phyloP scores from a whole-genome alignment of 1,140 invertebrate genomes.

The Temnothorax nylanderi region DNA sequence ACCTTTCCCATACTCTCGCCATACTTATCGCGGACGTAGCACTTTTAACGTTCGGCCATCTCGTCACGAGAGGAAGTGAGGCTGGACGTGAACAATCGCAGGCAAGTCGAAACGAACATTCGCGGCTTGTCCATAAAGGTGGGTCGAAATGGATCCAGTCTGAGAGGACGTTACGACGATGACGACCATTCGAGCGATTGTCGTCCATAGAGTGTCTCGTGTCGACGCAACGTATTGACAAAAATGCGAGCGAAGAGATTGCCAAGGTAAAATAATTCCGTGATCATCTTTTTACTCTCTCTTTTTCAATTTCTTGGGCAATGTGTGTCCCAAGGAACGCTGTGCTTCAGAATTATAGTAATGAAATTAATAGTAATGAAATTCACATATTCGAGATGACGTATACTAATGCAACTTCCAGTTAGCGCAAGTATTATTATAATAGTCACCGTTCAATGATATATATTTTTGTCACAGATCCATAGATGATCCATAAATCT shows the following conservation, averaged over 20 bases:
- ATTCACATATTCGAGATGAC: neutral
- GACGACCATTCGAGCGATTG: constrained; percentile 56
- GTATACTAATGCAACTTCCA: neutral
- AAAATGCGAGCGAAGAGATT: neutral
- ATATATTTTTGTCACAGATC: neutral
- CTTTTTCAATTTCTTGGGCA: neutral
- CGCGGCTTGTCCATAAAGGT: constrained; percentile 65
- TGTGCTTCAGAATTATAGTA: neutral
- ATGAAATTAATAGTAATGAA: neutral
- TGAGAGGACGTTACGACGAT: constrained; percentile 56
- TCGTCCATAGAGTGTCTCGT: constrained; percentile 55
- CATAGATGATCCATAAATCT: neutral
- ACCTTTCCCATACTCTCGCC: constrained; percentile 45
- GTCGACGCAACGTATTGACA: constrained; percentile 5
- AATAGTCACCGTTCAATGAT: neutral
- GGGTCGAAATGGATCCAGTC: constrained; percentile 55
- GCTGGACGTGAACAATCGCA: constrained; percentile 68
- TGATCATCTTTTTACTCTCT: neutral
- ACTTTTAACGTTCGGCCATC: constrained; percentile 73
- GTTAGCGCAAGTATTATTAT: neutral
- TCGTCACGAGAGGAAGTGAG: constrained; percentile 62
- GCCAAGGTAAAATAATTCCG: constrained; percentile 5
- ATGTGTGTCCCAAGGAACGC: neutral
- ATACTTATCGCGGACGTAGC: constrained; percentile 70
- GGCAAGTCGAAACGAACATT: constrained; percentile 68